These are phyloP conservation scores for Podocnemis expansa DNA, from an alignment of 2,113 vertebrate genomes.

Conservation along the genomic window DNA sequence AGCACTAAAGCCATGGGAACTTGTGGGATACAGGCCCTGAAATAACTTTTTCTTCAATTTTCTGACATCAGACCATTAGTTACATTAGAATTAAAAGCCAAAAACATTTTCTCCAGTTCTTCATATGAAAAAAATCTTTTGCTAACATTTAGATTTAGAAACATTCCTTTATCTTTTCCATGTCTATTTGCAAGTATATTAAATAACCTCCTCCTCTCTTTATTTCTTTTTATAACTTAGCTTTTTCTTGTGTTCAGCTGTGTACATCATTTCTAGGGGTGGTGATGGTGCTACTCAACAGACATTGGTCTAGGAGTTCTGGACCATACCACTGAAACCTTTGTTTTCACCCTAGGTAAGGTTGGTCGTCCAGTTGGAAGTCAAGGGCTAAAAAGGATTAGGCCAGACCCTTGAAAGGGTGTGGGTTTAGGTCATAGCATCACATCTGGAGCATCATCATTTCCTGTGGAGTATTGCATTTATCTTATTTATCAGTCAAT, in stretches of 20 bases:
- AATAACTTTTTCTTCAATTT: not conserved
- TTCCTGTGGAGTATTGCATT: not conserved
- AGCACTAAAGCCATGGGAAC: not conserved
- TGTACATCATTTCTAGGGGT: not conserved
- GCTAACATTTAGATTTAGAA: not conserved
- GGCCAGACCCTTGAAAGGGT: not conserved
- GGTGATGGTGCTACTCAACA: not conserved
- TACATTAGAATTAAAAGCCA: not conserved
- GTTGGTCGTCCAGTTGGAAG: not conserved
- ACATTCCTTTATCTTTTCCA: not conserved
- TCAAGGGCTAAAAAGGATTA: not conserved
- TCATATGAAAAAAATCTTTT: not conserved
- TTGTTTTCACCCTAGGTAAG: not conserved
- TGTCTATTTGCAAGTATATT: not conserved
- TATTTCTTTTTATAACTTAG: not conserved
- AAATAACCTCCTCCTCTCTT: not conserved
- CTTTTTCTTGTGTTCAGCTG: not conserved
- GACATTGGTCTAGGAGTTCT: not conserved
- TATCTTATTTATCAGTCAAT: not conserved
- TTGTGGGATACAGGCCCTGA: not conserved
- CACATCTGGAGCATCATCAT: not conserved
- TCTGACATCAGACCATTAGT: not conserved
- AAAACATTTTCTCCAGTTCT: no score
- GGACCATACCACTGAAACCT: not conserved
- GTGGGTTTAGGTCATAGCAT: not conserved